phyloP scores from a whole-genome alignment of 2,888 invertebrate genomes.

The Didymodactylos carnosus region DNA sequence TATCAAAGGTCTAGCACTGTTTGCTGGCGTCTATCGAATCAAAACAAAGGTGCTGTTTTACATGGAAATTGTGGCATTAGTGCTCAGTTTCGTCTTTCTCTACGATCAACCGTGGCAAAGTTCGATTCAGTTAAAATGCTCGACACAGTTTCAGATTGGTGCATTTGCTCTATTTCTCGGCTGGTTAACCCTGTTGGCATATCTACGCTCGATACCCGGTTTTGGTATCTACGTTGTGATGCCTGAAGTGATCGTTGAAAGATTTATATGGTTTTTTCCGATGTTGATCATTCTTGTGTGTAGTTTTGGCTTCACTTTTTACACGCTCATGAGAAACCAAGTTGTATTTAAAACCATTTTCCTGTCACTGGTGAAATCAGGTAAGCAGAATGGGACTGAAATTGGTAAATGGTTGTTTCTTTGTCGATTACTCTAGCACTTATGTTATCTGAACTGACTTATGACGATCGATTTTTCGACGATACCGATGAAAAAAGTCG shows the following conservation, averaged over 20 bases:
- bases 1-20: neutral
- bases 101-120: neutral
- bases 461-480: neutral
- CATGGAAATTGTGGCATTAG: neutral
- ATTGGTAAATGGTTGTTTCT: neutral
- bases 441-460: neutral
- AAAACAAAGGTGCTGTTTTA: neutral
- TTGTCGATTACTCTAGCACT: neutral
- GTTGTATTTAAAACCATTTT: neutral
- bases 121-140: neutral
- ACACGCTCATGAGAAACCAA: neutral
- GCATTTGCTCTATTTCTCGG: conserved; percentile 27
- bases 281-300: conserved; percentile 30
- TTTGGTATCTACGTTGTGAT: conserved; percentile 35
- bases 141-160: conserved; percentile 30
- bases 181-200: conserved; percentile 31
- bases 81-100: neutral
- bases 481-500: neutral
- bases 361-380: neutral
- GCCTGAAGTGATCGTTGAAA: conserved; percentile 31
- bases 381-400: neutral
- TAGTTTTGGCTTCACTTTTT: neutral
- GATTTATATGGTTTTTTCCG: conserved; percentile 30
- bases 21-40: neutral
- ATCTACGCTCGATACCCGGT: conserved; percentile 29